Percentiles rank a stretch among this genome's conserved stretches.
Conservation (phyloP, 2,797 vertebrate genomes). For the Aphelocoma californica region DNA sequence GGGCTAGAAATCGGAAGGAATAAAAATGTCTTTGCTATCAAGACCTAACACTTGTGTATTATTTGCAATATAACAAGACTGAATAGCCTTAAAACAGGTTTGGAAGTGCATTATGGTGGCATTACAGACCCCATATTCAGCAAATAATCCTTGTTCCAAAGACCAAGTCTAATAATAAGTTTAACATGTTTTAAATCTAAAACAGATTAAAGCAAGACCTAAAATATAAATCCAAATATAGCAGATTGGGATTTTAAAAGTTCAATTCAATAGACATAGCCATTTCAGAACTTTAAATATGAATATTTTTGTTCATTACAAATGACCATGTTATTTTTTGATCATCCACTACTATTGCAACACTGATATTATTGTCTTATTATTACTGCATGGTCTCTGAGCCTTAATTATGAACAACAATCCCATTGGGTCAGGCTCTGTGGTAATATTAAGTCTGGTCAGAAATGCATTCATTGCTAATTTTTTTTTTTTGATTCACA, state of each 20-base stretch:
- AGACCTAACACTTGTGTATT: not conserved
- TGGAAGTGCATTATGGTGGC: not conserved
- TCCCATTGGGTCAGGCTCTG: not conserved
- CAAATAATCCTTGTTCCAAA: not conserved
- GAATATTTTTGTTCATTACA: not conserved
- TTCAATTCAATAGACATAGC: not conserved
- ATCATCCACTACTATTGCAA: not conserved
- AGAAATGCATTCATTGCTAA: constrained; percentile 21
- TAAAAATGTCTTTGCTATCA: not conserved
- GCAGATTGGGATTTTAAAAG: not conserved
- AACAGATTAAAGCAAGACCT: not conserved
- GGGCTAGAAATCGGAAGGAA: not conserved
- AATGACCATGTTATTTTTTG: not conserved
- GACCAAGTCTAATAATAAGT: not conserved
- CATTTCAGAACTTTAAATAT: not conserved
- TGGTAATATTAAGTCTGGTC: not conserved
- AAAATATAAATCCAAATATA: not conserved
- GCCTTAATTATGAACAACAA: not conserved
- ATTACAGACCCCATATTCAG: not conserved
- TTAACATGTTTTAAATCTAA: not conserved
- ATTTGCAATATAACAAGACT: not conserved
- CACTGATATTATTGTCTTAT: not conserved
- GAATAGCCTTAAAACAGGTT: not conserved
- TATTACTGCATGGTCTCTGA: not conserved
- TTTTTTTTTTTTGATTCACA: not conserved